Evolutionary conservation across 2,113 vertebrate species (phyloP).

Genomic region (Cavia aperea): DNA sequence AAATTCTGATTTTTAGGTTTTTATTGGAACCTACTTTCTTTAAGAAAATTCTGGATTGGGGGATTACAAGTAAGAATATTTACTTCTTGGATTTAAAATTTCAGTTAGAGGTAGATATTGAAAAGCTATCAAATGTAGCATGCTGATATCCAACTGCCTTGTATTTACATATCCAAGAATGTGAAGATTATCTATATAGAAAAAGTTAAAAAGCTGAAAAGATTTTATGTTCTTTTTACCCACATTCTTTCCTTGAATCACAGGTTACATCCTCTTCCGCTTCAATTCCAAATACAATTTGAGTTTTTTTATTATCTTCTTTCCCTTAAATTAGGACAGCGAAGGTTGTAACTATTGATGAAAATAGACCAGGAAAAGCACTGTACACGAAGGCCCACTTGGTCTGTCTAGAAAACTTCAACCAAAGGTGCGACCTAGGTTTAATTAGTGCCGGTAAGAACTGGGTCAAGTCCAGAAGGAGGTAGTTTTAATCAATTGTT

Average conservation of each 20-base stretch:
- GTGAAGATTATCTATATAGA: constrained; percentile 38
- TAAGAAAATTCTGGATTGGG: constrained; percentile 30
- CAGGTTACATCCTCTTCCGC: constrained; percentile 42
- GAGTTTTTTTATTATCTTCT: constrained; percentile 36
- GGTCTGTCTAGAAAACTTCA: constrained; percentile 39
- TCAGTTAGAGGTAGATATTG: constrained; percentile 11
- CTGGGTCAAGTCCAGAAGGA: constrained; percentile 50
- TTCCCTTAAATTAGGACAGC: constrained; percentile 47
- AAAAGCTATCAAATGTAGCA: constrained; percentile 51
- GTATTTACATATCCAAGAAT: constrained; percentile 44
- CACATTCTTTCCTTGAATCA: constrained; percentile 16
- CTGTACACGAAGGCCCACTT: not conserved
- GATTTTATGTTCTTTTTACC: constrained; percentile 12
- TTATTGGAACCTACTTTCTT: constrained; percentile 13
- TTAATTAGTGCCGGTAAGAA: constrained; percentile 39
- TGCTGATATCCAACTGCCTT: constrained; percentile 9
- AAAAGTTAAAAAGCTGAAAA: constrained; percentile 35
- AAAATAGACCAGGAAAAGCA: constrained; percentile 35
- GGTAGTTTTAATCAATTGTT: constrained; percentile 64
- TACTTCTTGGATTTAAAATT: constrained; percentile 49
- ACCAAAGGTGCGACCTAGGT: constrained; percentile 37
- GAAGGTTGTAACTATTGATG: constrained; percentile 15
- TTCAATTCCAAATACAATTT: constrained; percentile 40
- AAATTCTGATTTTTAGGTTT: constrained; percentile 14
- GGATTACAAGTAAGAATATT: constrained; percentile 27